phyloP scores from a whole-genome alignment of 2,888 invertebrate genomes.

The Hyposoter dolosus region DNA sequence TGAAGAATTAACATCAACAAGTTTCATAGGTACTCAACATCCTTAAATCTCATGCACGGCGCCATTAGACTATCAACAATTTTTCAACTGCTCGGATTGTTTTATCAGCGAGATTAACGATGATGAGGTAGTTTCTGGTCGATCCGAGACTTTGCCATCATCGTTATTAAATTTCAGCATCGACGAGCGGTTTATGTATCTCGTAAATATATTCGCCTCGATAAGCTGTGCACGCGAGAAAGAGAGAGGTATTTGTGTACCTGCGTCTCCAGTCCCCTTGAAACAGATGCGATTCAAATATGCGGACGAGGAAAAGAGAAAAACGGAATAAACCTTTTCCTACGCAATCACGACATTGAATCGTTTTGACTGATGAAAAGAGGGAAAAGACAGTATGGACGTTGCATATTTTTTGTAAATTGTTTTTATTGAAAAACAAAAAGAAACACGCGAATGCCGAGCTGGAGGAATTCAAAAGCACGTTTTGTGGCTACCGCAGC shows the following conservation, averaged over 20 bases:
- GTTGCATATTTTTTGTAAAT: not conserved
- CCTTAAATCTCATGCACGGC: not conserved
- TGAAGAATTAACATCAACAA: too few relatives aligned
- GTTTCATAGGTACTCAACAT: too few relatives aligned
- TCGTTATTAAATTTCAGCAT: slow-evolving; percentile 1
- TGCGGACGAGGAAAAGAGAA: not conserved
- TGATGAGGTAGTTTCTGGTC: not conserved
- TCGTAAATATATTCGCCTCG: not conserved
- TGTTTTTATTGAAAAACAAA: not conserved
- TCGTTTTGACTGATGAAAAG: not conserved
- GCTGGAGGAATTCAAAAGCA: not conserved
- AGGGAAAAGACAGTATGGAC: not conserved
- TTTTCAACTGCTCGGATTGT: slow-evolving; percentile 12
- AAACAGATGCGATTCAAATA: slow-evolving; percentile 9
- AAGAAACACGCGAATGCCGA: not conserved
- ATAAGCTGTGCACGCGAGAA: not conserved
- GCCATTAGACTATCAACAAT: slow-evolving; percentile 28
- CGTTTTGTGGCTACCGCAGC: not conserved
- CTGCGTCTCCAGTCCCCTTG: slow-evolving; percentile 11
- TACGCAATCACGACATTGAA: not conserved
- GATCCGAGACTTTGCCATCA: not conserved
- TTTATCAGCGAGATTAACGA: slow-evolving; percentile 18
- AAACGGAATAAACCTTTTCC: not conserved
- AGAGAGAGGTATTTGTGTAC: slow-evolving; percentile 30
- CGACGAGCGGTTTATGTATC: slow-evolving; percentile 1